Percentiles rank a stretch among this genome's conserved stretches.
phyloP scores from a whole-genome alignment of 2,888 invertebrate species.

The Luffia ferchaultella region DNA sequence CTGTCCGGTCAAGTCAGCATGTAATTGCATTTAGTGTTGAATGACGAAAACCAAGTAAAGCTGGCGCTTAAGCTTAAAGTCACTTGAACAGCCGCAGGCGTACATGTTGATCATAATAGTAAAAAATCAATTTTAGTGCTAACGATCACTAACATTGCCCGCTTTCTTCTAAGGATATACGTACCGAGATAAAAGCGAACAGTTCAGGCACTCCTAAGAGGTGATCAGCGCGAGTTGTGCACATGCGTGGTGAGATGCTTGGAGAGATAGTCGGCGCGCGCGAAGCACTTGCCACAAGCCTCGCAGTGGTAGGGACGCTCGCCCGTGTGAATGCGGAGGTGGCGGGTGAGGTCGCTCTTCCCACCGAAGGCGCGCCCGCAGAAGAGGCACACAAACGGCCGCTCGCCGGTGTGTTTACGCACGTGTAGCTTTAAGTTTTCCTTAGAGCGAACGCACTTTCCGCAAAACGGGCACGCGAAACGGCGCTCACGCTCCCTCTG shows the following conservation, averaged over 20 bases:
- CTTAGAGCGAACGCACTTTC: constrained; percentile 88
- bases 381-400: constrained; percentile 90
- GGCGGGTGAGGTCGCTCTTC: constrained; percentile 86
- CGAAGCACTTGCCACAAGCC: constrained; percentile 92
- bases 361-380: constrained; percentile 90
- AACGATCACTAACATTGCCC: too few species aligned
- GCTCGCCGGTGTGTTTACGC: constrained; percentile 85
- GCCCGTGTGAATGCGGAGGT: constrained; percentile 87
- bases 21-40: too few species aligned
- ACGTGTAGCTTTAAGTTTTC: constrained; percentile 89
- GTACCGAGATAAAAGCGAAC: too few species aligned
- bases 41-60: too few species aligned
- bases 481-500: constrained; percentile 73
- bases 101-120: too few species aligned
- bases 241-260: constrained; percentile 92
- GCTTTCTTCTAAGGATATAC: too few species aligned
- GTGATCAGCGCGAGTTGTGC: constrained; percentile 72
- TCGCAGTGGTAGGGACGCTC: constrained; percentile 92
- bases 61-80: too few species aligned
- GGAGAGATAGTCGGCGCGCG: constrained; percentile 88
- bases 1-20: too few species aligned
- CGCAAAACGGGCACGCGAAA: constrained; percentile 89
- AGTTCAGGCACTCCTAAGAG: too few species aligned
- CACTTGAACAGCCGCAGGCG: too few species aligned
- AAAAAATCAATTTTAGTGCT: too few species aligned